These are phyloP conservation scores for Brachionus paranguensis DNA, from an alignment of 1,140 invertebrate genomes.

Conservation along the genomic window DNA sequence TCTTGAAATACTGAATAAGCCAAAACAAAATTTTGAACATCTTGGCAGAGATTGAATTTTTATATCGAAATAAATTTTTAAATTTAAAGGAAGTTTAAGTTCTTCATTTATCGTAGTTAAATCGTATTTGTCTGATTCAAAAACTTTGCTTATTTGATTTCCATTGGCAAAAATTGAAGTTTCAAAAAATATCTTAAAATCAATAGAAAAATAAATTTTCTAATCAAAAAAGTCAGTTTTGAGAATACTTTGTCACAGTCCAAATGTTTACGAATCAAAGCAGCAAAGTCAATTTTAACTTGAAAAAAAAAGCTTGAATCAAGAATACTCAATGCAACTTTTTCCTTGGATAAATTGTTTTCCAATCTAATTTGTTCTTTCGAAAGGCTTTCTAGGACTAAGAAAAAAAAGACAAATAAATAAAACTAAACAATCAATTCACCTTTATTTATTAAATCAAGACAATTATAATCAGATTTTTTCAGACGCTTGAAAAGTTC, in stretches of 20 bases:
- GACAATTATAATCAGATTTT: neutral
- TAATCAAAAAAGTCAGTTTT: neutral
- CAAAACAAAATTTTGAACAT: constrained; percentile 45
- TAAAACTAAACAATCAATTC: neutral
- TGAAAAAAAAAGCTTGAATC: neutral
- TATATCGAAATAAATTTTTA: neutral
- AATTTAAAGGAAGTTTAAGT: neutral
- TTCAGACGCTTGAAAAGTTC: constrained; percentile 44
- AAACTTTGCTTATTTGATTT: neutral
- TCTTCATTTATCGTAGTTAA: neutral
- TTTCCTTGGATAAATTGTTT: neutral
- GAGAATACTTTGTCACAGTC: neutral
- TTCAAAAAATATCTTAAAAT: neutral
- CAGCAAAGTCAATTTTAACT: neutral
- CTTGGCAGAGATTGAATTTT: constrained; percentile 47
- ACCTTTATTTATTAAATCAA: neutral
- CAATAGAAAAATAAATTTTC: neutral
- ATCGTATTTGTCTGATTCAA: neutral
- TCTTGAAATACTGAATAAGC: constrained; percentile 40
- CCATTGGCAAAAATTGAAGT: neutral
- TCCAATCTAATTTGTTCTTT: neutral
- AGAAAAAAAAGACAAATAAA: neutral
- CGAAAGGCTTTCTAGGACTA: neutral
- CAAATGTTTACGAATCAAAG: neutral
- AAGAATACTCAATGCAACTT: neutral